Base-by-base conservation (phyloP, 2,797 vertebrate genomes). In the Pagetopsis macropterus region DNA sequence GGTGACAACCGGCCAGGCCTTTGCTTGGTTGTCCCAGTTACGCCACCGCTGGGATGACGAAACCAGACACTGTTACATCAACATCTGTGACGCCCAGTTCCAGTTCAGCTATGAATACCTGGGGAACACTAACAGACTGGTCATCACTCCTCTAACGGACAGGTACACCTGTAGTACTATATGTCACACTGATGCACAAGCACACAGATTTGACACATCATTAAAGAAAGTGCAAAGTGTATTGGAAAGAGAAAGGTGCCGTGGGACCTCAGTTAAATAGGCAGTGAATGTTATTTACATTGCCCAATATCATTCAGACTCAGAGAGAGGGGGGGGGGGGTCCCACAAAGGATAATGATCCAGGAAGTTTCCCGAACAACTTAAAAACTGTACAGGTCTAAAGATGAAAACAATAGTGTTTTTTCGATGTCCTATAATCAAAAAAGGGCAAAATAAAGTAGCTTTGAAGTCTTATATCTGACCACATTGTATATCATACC, bases 71-170 rank as follows among this genome's bases (percentile, higher is more conserved):
- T 95, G 95, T 71, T 95, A 91, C 41, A 70, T 95, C 19, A 95
- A 95, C 78, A 96, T 96, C 86, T 96, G 95, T 74, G 95, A 96
- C 0, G 95, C 95, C 12, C 94, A 95, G 85, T 96, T 96, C 79
- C 95, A 95, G 85, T 95, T 95, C 76, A 95, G 94, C 67, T 96
- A 96, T 10, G 95, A 96, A 78, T 96, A 96, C 79, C 79, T 96
- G 62, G 95, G 95, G 4, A 96, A 95, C 88, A 96, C 95, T 0
- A 94, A 94, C 85, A 89, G 95, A 57, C 89, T 96, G 71, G 95
- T 96, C 86, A 94, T 96, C 81, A 96, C 95, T 10, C 95, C 95
- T 3, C 94, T 96, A 61, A 96, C 95, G 79, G 95, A 96, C 87
- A 93, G 95, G 95, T 96, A 65, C 55, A n/a, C 33, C 33, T 9